Percentiles rank a stretch among this genome's conserved stretches.
phyloP scores from a whole-genome alignment of 2,113 vertebrate genomes.

The Scortum barcoo region DNA sequence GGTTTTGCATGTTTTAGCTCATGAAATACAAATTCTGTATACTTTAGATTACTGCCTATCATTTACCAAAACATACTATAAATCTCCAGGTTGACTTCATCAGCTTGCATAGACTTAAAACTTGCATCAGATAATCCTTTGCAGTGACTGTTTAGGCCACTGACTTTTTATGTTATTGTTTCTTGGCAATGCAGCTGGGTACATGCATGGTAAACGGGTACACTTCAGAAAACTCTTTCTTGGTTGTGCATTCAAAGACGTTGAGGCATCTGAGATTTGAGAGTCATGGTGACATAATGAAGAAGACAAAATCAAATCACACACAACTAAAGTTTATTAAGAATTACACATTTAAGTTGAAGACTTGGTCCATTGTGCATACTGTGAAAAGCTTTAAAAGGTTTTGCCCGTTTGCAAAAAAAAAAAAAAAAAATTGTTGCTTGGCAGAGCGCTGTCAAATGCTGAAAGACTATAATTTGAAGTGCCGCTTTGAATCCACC shows the following conservation, averaged over 20 bases:
- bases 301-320: not conserved
- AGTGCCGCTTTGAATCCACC: not conserved
- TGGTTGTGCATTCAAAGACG: not conserved
- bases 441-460: too few species aligned
- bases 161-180: not conserved
- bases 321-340: not conserved
- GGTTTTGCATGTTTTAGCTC: constrained; percentile 57
- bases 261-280: not conserved
- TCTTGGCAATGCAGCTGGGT: not conserved
- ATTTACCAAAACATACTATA: constrained; percentile 36
- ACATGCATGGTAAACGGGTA: not conserved
- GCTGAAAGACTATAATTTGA: not conserved
- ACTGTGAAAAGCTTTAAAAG: not conserved
- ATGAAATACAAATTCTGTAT: constrained; percentile 49
- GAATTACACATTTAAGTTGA: not conserved
- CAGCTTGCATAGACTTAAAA: not conserved
- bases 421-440: not conserved
- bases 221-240: not conserved
- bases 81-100: constrained; percentile 10
- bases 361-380: not conserved
- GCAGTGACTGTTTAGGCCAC: not conserved
- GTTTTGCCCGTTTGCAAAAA: too few species aligned
- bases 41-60: constrained; percentile 31
- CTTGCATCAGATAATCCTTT: not conserved
- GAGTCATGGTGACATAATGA: not conserved